phyloP scores from a whole-genome alignment of 1,140 invertebrate species.

The Arion vulgaris region DNA sequence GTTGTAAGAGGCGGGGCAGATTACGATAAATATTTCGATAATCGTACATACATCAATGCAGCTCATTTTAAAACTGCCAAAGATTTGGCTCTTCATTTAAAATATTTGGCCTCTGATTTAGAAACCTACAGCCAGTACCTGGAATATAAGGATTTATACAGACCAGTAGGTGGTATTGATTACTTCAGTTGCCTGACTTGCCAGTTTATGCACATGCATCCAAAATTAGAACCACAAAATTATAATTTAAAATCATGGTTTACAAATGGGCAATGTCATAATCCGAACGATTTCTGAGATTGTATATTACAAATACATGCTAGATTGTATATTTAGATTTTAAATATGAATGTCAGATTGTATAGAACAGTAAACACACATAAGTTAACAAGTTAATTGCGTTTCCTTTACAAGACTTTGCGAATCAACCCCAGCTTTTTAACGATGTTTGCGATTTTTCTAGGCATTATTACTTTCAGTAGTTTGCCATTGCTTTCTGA shows the following conservation, averaged over 20 bases:
- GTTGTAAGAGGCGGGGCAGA: conserved; percentile 18
- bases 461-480: too few relatives aligned
- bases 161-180: background rate
- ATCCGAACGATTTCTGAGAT: background rate
- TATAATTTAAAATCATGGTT: conserved; percentile 5
- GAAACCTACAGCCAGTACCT: conserved; percentile 30
- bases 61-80: conserved; percentile 27
- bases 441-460: too few relatives aligned
- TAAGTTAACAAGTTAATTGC: too few relatives aligned
- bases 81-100: conserved; percentile 27
- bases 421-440: too few relatives aligned
- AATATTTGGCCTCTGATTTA: conserved; percentile 18
- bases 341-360: too few relatives aligned
- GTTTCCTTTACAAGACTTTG: too few relatives aligned
- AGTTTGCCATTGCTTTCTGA: too few relatives aligned
- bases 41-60: conserved; percentile 20
- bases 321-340: too few relatives aligned
- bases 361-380: too few relatives aligned
- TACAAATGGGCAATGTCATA: background rate
- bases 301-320: too few relatives aligned
- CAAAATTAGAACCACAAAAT: background rate
- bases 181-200: background rate
- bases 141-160: conserved; percentile 20
- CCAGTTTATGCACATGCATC: background rate
- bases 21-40: conserved; percentile 27